A percentile compares a stretch with the other conserved stretches of the same genome.
phyloP scores from a whole-genome alignment of 1,140 invertebrate species.

The Sesamia nonagrioides region DNA sequence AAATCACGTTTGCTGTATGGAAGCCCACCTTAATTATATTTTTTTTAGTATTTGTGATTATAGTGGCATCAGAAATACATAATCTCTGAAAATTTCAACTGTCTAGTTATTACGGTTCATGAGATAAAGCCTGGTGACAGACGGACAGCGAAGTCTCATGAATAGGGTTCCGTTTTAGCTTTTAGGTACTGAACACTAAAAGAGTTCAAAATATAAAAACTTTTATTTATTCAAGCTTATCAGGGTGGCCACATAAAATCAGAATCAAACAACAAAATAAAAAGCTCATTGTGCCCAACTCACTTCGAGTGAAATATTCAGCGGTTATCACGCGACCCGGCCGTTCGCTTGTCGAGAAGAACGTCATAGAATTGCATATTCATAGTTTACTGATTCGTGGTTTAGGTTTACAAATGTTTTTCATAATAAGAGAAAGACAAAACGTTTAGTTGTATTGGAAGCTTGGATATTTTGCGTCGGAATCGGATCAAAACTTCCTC shows the following conservation, averaged over 20 bases:
- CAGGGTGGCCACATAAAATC: conserved; percentile 48
- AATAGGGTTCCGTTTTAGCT: too few species aligned
- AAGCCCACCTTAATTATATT: too few species aligned
- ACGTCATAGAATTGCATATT: conserved; percentile 16
- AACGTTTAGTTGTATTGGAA: not conserved
- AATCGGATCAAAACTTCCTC: not conserved
- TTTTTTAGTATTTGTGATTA: too few species aligned
- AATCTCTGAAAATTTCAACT: too few species aligned
- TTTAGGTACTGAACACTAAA: too few species aligned
- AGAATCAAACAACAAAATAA: conserved; percentile 51
- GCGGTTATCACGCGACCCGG: conserved; percentile 42
- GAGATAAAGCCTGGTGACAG: too few species aligned
- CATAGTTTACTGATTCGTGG: conserved; percentile 7
- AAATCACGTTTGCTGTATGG: too few species aligned
- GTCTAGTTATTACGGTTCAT: too few species aligned
- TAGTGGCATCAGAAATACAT: too few species aligned
- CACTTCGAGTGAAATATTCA: conserved; percentile 60
- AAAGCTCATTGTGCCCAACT: conserved; percentile 56
- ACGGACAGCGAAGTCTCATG: too few species aligned
- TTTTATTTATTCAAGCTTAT: conserved; percentile 25
- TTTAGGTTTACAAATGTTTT: not conserved
- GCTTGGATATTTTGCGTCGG: not conserved
- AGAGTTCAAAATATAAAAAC: not conserved
- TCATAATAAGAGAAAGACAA: not conserved
- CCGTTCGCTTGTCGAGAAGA: not conserved